Percentiles rank a stretch among this genome's conserved stretches.
These are phyloP conservation scores for Ganaspis sp. DNA, from an alignment of 1,140 invertebrate genomes.

Conservation along the genomic window DNA sequence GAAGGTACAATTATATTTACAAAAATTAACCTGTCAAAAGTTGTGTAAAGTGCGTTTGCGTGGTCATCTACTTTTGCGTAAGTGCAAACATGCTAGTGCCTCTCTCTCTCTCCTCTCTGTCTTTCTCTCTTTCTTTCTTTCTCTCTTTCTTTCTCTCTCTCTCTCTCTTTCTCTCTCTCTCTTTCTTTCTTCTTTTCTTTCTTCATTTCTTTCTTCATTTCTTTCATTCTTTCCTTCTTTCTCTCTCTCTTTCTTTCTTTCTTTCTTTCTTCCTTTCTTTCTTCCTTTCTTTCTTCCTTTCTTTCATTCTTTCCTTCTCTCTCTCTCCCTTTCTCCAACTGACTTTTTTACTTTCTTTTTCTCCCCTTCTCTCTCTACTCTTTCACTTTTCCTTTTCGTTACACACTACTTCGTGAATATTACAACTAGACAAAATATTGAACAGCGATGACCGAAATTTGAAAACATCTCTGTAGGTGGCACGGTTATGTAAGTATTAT, in stretches of 20 bases:
- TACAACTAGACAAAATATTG: background rate
- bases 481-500: conserved; percentile 5
- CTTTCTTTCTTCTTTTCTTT: too few relatives aligned
- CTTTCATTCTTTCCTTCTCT: too few relatives aligned
- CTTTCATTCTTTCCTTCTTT: too few relatives aligned
- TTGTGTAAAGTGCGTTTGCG: conserved; percentile 14
- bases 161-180: too few relatives aligned
- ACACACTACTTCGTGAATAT: background rate
- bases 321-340: too few relatives aligned
- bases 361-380: too few relatives aligned
- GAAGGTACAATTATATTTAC: background rate
- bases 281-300: background rate
- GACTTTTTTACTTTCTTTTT: background rate
- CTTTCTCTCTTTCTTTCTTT: background rate
- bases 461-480: conserved; percentile 11
- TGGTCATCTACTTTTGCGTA: conserved; percentile 24
- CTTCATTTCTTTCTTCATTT: too few relatives aligned
- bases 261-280: background rate
- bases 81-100: conserved; percentile 19
- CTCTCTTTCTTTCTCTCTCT: background rate
- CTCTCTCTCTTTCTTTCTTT: too few relatives aligned
- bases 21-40: background rate
- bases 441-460: background rate
- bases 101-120: background rate
- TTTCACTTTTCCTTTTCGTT: too few relatives aligned